Conservation (phyloP, 1,140 invertebrate species). For the Brachionus calyciflorus region DNA sequence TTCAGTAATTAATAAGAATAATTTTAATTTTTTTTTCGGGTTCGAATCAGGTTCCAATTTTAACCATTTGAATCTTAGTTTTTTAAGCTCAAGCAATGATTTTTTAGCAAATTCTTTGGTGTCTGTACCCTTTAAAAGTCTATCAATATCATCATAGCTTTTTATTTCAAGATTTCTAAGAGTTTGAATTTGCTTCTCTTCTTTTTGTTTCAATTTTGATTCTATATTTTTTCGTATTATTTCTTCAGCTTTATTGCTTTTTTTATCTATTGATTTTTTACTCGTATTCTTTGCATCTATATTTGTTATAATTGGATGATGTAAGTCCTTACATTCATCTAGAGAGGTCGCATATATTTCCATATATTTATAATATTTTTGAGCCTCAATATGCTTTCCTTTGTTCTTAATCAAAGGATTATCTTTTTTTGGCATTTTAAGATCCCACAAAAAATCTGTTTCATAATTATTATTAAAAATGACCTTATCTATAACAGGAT, state of each 20-base stretch:
- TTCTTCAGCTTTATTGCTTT: neutral
- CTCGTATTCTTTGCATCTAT: neutral
- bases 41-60: neutral
- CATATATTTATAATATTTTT: slow-evolving; percentile 33
- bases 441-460: neutral
- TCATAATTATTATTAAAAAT: neutral
- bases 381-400: neutral
- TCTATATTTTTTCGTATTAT: neutral
- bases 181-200: neutral
- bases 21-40: slow-evolving; percentile 7
- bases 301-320: neutral
- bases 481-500: neutral
- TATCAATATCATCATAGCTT: slow-evolving; percentile 11
- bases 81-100: neutral
- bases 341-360: neutral
- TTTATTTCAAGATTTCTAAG: neutral
- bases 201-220: neutral
- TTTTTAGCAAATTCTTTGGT: neutral
- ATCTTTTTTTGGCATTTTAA: neutral
- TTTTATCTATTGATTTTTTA: neutral
- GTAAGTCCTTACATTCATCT: neutral
- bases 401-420: neutral
- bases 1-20: neutral
- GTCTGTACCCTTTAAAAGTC: neutral
- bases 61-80: slow-evolving; percentile 3